Percentiles rank a stretch among this genome's conserved stretches.
Evolutionary conservation across 2,113 vertebrate species (phyloP).

Genomic region (Austrofundulus limnaeus): DNA sequence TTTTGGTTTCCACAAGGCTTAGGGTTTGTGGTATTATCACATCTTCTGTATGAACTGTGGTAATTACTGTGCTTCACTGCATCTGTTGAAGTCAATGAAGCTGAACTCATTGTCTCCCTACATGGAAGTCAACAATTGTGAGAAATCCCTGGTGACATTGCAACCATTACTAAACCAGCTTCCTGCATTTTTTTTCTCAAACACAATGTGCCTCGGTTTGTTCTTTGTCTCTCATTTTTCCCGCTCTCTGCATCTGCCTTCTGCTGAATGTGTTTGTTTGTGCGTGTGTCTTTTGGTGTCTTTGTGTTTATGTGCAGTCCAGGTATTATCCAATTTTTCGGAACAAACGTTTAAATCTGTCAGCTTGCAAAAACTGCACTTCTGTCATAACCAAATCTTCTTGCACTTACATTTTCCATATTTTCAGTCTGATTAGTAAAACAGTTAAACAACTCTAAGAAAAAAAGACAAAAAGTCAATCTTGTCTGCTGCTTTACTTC

Average conservation of each 20-base stretch:
- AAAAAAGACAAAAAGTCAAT: not conserved
- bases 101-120: slow-evolving; percentile 75
- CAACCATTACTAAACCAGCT: slow-evolving; percentile 60
- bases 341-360: not conserved
- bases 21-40: slow-evolving; percentile 46
- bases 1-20: slow-evolving; percentile 8
- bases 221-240: slow-evolving; percentile 33
- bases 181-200: slow-evolving; percentile 62
- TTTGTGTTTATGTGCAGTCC: not conserved
- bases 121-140: slow-evolving; percentile 74
- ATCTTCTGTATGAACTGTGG: slow-evolving; percentile 58
- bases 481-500: not conserved
- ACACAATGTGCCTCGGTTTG: slow-evolving; percentile 48
- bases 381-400: not conserved
- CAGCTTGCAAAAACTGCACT: not conserved
- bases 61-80: slow-evolving; percentile 75
- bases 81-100: slow-evolving; percentile 73
- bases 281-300: not conserved
- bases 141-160: slow-evolving; percentile 63
- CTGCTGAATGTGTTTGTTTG: not conserved
- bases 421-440: not conserved
- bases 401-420: not conserved
- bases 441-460: not conserved
- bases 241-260: slow-evolving; percentile 3
- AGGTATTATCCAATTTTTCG: not conserved